Conservation (phyloP, 1,140 invertebrate genomes). For the Neodiprion pinetum region DNA sequence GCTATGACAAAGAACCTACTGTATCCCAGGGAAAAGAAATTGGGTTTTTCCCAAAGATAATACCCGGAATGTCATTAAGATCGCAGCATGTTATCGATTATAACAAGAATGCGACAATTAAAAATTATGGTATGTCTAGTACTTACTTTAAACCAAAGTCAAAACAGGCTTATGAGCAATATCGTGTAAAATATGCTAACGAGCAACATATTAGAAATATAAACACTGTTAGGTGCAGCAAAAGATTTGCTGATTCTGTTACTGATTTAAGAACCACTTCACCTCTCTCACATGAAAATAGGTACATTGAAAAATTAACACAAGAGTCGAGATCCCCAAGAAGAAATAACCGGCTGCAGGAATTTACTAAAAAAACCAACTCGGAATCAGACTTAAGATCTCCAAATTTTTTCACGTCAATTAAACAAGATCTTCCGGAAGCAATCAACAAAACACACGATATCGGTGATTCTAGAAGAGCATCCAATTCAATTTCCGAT, state of each 20-base stretch:
- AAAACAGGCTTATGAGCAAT: not conserved
- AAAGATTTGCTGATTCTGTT: not conserved
- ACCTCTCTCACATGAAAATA: not conserved
- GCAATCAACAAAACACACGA: not conserved
- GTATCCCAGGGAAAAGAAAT: too few species aligned
- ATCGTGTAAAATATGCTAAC: not conserved
- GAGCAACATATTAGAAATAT: not conserved
- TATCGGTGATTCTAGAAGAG: not conserved
- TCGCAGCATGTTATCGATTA: too few species aligned
- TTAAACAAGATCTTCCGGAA: not conserved
- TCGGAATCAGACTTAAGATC: not conserved
- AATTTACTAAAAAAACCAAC: not conserved
- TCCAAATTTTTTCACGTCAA: not conserved
- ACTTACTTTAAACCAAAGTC: not conserved
- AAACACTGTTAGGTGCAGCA: not conserved
- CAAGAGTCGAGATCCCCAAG: not conserved
- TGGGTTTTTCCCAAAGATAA: too few species aligned
- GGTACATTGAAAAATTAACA: not conserved
- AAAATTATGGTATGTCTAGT: not conserved
- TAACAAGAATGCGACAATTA: too few species aligned
- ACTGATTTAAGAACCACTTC: not conserved
- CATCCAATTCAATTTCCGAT: conserved; percentile 2
- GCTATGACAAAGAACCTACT: too few species aligned
- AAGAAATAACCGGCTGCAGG: not conserved
- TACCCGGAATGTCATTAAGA: too few species aligned